phyloP scores from a whole-genome alignment of 1,140 invertebrate genomes.

The Leptinotarsa lineolata region DNA sequence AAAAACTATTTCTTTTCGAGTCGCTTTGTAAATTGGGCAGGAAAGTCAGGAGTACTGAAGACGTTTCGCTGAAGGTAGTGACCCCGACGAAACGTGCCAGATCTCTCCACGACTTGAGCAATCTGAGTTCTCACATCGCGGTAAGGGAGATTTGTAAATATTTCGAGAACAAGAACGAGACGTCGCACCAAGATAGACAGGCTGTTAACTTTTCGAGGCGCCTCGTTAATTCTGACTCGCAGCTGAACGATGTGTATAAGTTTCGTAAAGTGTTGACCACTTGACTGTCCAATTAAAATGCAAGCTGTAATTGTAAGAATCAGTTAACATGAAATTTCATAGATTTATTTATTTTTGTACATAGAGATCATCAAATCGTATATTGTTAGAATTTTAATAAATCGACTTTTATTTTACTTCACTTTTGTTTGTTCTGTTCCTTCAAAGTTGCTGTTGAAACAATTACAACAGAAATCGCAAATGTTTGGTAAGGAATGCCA shows the following conservation, averaged over 20 bases:
- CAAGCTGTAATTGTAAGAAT: not conserved
- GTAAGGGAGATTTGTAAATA: constrained; percentile 67
- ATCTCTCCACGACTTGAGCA: constrained; percentile 64
- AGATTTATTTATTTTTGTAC: constrained; percentile 9
- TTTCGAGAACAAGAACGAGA: constrained; percentile 58
- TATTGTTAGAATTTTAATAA: constrained; percentile 5
- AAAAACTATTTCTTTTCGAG: constrained; percentile 66
- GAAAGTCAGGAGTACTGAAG: constrained; percentile 59
- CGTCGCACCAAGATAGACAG: not conserved
- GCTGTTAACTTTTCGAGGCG: not conserved
- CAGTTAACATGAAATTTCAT: not conserved
- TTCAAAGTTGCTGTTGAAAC: no score
- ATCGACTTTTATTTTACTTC: not conserved
- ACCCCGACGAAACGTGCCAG: constrained; percentile 60
- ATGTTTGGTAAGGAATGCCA: no score
- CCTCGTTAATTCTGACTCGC: constrained; percentile 19
- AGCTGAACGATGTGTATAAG: constrained; percentile 24
- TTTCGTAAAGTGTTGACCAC: constrained; percentile 27
- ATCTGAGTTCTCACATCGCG: constrained; percentile 52
- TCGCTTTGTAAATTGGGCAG: constrained; percentile 61
- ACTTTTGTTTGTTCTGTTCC: no score
- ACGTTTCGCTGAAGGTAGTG: constrained; percentile 56
- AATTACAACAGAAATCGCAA: no score
- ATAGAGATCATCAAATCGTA: not conserved
- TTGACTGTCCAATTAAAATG: constrained; percentile 8